Base-by-base conservation (phyloP, 1,140 invertebrate species). In the Drosophila serrata region DNA sequence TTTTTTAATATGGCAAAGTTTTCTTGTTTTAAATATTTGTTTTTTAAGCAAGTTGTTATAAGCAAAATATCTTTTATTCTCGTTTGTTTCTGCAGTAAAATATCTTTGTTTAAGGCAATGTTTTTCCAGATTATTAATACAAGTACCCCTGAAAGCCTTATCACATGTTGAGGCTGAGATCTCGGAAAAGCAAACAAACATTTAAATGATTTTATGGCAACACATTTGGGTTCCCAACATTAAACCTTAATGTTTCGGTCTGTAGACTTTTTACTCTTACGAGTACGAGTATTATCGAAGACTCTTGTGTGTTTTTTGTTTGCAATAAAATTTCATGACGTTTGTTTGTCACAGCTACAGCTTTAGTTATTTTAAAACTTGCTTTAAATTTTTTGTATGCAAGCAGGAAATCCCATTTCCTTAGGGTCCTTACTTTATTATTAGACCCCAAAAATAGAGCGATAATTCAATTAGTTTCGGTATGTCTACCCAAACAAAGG, bases 201-300 rank as follows among this genome's bases (percentile, higher is more conserved):
- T 87, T 86, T 82, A 78, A 86, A 86, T 86, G 82, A 86, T 86
- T 86, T 86, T 86, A 86, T 86, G 78, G 37, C 56, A 35, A 40
- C 62, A 65, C 82, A 70, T 70, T 79, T 77, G 24, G 29, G 22
- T 31, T 22, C 40, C 60, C 37, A 53, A 46, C 79, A 87, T 81
- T 82, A 70, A 79, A 82, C 75, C 81, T 86, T 87, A 86, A 86
- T 87, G 82, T 53, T 62, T 69, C 56, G 79, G 78, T 63, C 82
- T 64, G 64, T 29, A 45, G 75, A 79, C 55, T 76, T 86, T 86
- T 86, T 56, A 64, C 37, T 55, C 56, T 31, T 49, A 40, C 29
- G 46, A 22, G 42, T 56, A 35, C 24, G 58, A 17, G 46, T 46
- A 45, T 53, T 60, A 46, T 53, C 35, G 51, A 62, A 55, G 49